These are phyloP conservation scores for Wiebesia pumilae DNA, from an alignment of 1,140 invertebrate species.

Conservation along the genomic window DNA sequence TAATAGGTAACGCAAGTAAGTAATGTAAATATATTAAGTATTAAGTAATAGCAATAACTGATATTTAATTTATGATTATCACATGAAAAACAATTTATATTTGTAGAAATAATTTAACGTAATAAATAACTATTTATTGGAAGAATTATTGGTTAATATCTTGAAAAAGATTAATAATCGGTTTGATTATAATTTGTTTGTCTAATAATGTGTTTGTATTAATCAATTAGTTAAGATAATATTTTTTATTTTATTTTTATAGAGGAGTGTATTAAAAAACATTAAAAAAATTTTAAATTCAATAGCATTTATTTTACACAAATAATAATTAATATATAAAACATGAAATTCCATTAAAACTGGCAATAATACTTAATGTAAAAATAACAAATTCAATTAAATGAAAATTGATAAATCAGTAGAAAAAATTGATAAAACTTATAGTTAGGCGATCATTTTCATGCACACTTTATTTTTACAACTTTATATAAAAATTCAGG, in stretches of 20 bases:
- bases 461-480: constrained; percentile 11
- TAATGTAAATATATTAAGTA: background rate
- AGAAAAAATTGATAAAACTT: constrained; percentile 24
- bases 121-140: no score
- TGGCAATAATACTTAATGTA: background rate
- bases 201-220: no score
- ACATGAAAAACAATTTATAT: no score
- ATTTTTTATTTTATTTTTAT: no score
- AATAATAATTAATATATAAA: constrained; percentile 2
- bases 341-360: constrained; percentile 28
- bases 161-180: no score
- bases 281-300: constrained; percentile 1
- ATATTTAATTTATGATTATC: no score
- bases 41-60: no score
- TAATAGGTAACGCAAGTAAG: constrained; percentile 27
- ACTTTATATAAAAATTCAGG: constrained; percentile 4
- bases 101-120: no score
- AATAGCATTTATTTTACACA: constrained; percentile 40
- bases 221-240: no score
- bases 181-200: no score
- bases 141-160: no score
- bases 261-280: background rate
- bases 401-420: constrained; percentile 2
- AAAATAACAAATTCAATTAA: constrained; percentile 3
- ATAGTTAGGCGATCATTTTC: constrained; percentile 9